A percentile compares a stretch with the other conserved stretches of the same genome.
Conservation (phyloP, 2,113 vertebrate species). For the Cebidichthys violaceus region DNA sequence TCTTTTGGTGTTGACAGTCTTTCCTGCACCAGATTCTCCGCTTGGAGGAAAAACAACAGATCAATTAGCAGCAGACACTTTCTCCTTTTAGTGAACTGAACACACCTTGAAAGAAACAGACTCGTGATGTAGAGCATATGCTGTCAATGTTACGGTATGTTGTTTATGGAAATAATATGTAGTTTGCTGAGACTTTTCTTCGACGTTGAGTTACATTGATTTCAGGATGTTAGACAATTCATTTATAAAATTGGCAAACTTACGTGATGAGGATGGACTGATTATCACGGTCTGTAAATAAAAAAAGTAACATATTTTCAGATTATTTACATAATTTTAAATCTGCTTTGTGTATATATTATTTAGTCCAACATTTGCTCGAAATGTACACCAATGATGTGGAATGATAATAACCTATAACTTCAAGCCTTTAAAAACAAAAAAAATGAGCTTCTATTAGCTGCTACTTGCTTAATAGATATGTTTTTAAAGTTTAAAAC, state of each 20-base stretch:
- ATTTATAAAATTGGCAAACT: slow-evolving; percentile 72
- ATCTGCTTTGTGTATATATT: neutral
- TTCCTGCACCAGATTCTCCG: slow-evolving; percentile 95
- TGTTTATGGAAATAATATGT: neutral
- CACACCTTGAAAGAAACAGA: neutral
- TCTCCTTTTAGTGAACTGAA: neutral
- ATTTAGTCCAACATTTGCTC: neutral
- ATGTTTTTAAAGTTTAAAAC: neutral
- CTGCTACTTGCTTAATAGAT: neutral
- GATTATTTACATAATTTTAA: neutral
- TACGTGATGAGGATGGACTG: slow-evolving; percentile 90
- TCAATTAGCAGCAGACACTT: neutral
- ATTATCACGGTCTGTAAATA: slow-evolving; percentile 54
- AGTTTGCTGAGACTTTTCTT: neutral
- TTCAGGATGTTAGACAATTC: neutral
- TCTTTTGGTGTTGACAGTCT: slow-evolving; percentile 96
- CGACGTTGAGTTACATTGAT: neutral
- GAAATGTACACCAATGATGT: neutral
- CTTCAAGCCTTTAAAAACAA: neutral
- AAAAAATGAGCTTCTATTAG: neutral
- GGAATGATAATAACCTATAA: neutral
- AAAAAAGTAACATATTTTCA: neutral
- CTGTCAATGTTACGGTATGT: neutral
- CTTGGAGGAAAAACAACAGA: slow-evolving; percentile 47
- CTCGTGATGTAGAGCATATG: neutral